A percentile compares a stretch with the other conserved stretches of the same genome.
Evolutionary conservation across 2,797 vertebrate species (phyloP).

Genomic region (Anableps anableps): DNA sequence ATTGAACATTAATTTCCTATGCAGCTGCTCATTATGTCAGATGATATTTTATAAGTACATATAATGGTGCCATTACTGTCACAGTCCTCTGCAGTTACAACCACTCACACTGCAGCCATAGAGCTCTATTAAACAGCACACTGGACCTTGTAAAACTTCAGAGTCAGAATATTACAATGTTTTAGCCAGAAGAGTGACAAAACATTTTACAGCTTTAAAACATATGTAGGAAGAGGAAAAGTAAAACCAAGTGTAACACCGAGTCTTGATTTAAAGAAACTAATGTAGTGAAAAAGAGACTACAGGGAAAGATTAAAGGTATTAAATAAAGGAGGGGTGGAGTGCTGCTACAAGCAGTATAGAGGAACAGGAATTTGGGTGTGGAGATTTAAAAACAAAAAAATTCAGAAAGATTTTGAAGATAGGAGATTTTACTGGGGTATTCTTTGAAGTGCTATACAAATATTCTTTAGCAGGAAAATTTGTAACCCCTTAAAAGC

Average conservation of each 20-base stretch:
- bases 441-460: neutral
- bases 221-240: constrained; percentile 20
- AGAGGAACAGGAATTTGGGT: constrained; percentile 13
- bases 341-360: constrained; percentile 25
- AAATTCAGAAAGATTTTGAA: constrained; percentile 3
- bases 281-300: constrained; percentile 26
- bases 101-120: constrained; percentile 20
- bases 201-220: constrained; percentile 55
- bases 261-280: constrained; percentile 24
- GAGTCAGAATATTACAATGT: constrained; percentile 41
- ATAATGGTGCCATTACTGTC: constrained; percentile 15
- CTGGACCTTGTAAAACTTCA: constrained; percentile 34
- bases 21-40: constrained; percentile 26
- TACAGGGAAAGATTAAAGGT: constrained; percentile 8
- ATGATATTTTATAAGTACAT: constrained; percentile 41
- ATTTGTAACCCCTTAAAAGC: neutral
- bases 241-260: constrained; percentile 21
- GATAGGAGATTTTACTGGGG: neutral
- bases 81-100: constrained; percentile 25
- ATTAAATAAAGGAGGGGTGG: neutral
- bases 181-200: constrained; percentile 46
- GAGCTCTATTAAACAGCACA: constrained; percentile 18
- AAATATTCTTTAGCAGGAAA: neutral
- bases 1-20: neutral
- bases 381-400: constrained; percentile 12